Percentiles rank a stretch among this genome's conserved stretches.
Evolutionary conservation across 1,140 invertebrate genomes (phyloP).

Genomic region (Drosophila biarmipes): DNA sequence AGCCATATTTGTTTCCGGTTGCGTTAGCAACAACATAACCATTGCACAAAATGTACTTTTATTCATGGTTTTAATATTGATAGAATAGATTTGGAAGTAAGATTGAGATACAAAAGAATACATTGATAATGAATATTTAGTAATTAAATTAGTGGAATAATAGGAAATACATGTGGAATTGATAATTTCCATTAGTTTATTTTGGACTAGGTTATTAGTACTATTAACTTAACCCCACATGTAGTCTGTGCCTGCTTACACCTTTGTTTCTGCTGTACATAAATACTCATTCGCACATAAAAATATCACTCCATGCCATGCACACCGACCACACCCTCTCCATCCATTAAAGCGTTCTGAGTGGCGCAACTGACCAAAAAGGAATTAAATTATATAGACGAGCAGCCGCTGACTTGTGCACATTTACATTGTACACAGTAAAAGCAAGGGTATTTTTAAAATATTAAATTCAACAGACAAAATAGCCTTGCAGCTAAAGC

Average conservation of each 20-base stretch:
- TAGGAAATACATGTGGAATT: no score
- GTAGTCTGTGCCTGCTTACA: constrained; percentile 61
- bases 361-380: constrained; percentile 71
- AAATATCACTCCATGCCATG: constrained; percentile 63
- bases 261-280: constrained; percentile 62
- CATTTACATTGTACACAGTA: neutral
- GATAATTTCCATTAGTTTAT: neutral
- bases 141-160: no score
- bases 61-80: no score
- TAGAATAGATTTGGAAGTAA: no score
- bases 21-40: no score
- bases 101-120: no score
- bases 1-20: no score
- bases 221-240: constrained; percentile 6
- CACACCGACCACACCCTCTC: constrained; percentile 15
- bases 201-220: neutral
- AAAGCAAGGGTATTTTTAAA: no score
- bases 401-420: constrained; percentile 26
- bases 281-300: constrained; percentile 36
- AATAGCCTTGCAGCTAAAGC: no score
- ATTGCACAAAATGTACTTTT: no score
- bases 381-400: constrained; percentile 48
- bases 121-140: no score
- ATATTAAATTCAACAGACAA: no score
- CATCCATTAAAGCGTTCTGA: constrained; percentile 33